Base-by-base conservation (phyloP, 1,140 invertebrate genomes). In the Steinernema feltiae region DNA sequence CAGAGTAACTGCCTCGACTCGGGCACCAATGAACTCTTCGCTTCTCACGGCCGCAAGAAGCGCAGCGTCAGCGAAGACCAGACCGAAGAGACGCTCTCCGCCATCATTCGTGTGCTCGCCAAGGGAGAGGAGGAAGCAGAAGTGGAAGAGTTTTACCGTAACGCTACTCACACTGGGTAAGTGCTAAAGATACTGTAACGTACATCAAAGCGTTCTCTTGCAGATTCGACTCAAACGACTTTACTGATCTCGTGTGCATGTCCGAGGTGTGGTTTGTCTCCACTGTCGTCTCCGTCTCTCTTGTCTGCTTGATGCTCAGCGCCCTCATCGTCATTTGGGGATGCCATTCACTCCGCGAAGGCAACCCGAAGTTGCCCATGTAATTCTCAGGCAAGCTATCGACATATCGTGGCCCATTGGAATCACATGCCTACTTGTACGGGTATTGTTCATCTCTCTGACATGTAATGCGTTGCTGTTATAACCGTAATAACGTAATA, bases 301-400 rank as follows among this genome's bases (percentile, higher is more conserved):
- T 85, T 46, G 72, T 85, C 15, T 85, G 84, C 76, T 70, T 85
- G 1, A 69, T 86, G 31, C 70, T 85, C 3, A 78, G 75, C 70
- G 80, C 80, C 18, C 78, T 85, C n/a, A 86, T 85, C 69, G 85
- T 86, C 69, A 79, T 83, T 71, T 85, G 84, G 84, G 83, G 85
- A 32, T 86, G 85, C 73, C 75, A 80, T 32, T 71, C 75, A 24
- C 32, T 75, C 29, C 53, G 35, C 1, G 3, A 71, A 70, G 46
- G 70, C 48, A 71, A 71, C 70, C 30, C 70, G 7, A 71, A 71
- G 53, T 27, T 63, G 24, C 53, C 53, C 53, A 63, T 63, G 53
- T 63, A 63, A 63, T 63, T 63, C 53, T 63, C 24, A n/a, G 3
- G 53, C 15, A 63, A 63, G 53, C 53, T 63, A 63, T 63, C 24